These are phyloP conservation scores for Manis crassicaudata DNA, from an alignment of 2,797 vertebrate species.

Conservation along the genomic window DNA sequence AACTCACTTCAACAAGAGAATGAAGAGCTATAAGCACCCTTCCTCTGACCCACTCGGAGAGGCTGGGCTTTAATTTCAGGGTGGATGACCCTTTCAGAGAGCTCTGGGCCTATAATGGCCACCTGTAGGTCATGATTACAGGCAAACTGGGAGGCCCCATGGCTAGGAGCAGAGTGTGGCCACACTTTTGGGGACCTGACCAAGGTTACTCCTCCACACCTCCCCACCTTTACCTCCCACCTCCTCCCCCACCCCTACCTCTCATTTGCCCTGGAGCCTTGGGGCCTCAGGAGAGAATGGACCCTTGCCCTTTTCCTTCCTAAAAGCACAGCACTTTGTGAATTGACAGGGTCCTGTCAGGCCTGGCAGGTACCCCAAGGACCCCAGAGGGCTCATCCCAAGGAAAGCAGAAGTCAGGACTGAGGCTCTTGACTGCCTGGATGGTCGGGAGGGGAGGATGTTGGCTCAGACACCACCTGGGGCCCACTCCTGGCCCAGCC, in stretches of 20 bases:
- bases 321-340: not conserved
- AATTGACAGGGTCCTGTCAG: not conserved
- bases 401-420: not conserved
- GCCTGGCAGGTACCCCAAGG: not conserved
- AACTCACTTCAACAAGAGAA: constrained; percentile 25
- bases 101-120: constrained; percentile 42
- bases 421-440: not conserved
- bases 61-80: constrained; percentile 61
- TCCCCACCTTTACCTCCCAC: too few relatives aligned
- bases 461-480: not conserved
- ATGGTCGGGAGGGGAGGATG: rapidly evolving
- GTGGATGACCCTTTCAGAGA: constrained; percentile 63
- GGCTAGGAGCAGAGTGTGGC: too few relatives aligned
- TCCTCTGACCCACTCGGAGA: constrained; percentile 45
- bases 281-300: not conserved
- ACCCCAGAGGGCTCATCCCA: not conserved
- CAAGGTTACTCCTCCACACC: not conserved
- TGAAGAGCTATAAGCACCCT: constrained; percentile 32
- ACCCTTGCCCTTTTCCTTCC: not conserved
- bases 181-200: not conserved
- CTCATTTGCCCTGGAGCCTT: not conserved
- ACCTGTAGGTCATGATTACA: constrained; percentile 59
- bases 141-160: not conserved
- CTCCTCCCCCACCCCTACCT: not conserved
- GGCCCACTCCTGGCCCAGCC: not conserved